These are phyloP conservation scores for Spisula solida DNA, from an alignment of 2,888 invertebrate species.

Conservation along the genomic window DNA sequence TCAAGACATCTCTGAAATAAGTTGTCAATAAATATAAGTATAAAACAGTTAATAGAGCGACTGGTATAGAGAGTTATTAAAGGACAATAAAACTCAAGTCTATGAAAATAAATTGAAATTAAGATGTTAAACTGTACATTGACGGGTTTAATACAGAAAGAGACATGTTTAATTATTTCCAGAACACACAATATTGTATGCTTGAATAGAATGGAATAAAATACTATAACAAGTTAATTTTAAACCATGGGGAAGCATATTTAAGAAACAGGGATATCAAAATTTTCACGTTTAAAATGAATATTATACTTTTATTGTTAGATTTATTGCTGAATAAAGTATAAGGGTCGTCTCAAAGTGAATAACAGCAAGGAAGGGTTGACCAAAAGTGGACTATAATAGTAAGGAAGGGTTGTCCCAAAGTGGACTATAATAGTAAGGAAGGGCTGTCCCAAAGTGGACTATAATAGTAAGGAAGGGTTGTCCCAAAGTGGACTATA, in stretches of 20 bases:
- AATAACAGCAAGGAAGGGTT: neutral
- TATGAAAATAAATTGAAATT: slow-evolving; percentile 55
- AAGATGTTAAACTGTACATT: slow-evolving; percentile 27
- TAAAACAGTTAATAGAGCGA: neutral
- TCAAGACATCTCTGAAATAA: neutral
- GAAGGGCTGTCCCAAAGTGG: no score
- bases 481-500: no score
- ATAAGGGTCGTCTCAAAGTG: neutral
- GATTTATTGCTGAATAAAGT: neutral
- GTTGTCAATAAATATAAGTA: neutral
- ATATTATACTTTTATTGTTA: neutral
- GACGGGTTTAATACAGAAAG: neutral
- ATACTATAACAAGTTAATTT: neutral
- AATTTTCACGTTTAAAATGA: neutral
- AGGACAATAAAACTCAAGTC: slow-evolving; percentile 32
- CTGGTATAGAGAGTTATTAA: neutral
- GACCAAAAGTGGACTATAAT: no score
- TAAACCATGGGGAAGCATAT: neutral
- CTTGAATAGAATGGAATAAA: neutral
- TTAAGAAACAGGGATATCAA: neutral
- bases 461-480: no score
- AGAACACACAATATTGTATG: neutral
- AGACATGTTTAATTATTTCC: neutral
- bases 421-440: no score
- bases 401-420: no score